Evolutionary conservation across 2,888 invertebrate genomes (phyloP).

Genomic region (Drosophila limbata): DNA sequence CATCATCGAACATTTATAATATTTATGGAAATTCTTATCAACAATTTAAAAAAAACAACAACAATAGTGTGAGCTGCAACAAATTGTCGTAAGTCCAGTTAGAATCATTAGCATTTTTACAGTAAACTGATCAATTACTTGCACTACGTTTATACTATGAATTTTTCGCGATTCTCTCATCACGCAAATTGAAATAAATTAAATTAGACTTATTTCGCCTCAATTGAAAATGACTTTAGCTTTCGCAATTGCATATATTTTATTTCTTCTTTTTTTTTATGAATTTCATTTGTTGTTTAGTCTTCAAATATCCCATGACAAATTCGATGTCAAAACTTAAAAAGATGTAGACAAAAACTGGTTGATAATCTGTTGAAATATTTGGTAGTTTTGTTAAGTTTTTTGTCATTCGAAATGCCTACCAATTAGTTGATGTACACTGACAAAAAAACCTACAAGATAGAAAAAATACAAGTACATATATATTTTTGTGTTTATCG

Average conservation of each 20-base stretch:
- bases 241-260: background rate
- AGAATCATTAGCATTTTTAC: slow-evolving; percentile 2
- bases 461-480: background rate
- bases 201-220: slow-evolving; percentile 8
- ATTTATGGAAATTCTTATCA: slow-evolving; percentile 19
- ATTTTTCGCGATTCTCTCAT: no score
- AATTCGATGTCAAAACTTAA: slow-evolving; percentile 25
- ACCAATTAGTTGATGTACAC: slow-evolving; percentile 43
- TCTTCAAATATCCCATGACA: background rate
- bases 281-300: slow-evolving; percentile 5
- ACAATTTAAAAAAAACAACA: slow-evolving; percentile 3
- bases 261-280: background rate
- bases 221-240: slow-evolving; percentile 10
- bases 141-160: background rate
- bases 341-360: slow-evolving; percentile 32
- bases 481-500: background rate
- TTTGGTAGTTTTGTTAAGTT: slow-evolving; percentile 10
- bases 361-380: slow-evolving; percentile 38
- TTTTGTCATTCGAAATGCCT: slow-evolving; percentile 33
- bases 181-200: slow-evolving; percentile 19
- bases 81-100: background rate
- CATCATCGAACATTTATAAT: slow-evolving; percentile 5
- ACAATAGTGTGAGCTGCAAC: background rate
- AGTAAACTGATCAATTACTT: slow-evolving; percentile 10
- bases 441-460: background rate